These are phyloP conservation scores for Heteromormyrus szaboi DNA, from an alignment of 2,797 vertebrate species.

Conservation along the genomic window DNA sequence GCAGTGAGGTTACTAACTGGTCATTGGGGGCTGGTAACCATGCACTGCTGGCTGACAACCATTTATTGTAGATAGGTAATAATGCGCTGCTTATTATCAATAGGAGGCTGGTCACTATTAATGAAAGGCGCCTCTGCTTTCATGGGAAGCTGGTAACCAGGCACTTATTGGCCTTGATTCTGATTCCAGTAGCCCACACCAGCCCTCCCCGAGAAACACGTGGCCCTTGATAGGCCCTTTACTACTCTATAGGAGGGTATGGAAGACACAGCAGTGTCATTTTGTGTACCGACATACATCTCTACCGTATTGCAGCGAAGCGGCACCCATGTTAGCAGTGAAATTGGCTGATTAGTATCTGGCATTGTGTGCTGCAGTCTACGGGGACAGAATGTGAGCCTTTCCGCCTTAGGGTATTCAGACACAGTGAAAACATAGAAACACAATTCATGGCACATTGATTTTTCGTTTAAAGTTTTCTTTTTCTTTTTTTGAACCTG, in stretches of 20 bases:
- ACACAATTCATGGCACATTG: background rate
- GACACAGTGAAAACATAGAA: background rate
- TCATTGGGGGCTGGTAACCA: background rate
- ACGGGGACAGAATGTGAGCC: background rate
- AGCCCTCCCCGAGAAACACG: background rate
- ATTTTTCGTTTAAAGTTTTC: background rate
- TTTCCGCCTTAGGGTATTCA: background rate
- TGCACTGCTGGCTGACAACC: background rate
- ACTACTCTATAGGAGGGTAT: background rate
- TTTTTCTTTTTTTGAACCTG: background rate
- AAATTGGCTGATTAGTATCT: background rate
- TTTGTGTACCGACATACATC: background rate
- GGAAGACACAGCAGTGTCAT: background rate
- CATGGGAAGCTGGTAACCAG: background rate
- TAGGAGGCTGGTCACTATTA: background rate
- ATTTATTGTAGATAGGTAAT: too few relatives aligned
- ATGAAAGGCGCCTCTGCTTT: background rate
- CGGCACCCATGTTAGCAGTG: background rate
- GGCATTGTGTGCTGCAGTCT: background rate
- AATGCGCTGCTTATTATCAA: too few relatives aligned
- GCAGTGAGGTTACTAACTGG: background rate
- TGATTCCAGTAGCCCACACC: background rate
- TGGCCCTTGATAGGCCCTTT: background rate
- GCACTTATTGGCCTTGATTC: background rate
- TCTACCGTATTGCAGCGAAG: background rate